Conservation (phyloP, 2,888 invertebrate species). For the Scaptomyza caliginosa region DNA sequence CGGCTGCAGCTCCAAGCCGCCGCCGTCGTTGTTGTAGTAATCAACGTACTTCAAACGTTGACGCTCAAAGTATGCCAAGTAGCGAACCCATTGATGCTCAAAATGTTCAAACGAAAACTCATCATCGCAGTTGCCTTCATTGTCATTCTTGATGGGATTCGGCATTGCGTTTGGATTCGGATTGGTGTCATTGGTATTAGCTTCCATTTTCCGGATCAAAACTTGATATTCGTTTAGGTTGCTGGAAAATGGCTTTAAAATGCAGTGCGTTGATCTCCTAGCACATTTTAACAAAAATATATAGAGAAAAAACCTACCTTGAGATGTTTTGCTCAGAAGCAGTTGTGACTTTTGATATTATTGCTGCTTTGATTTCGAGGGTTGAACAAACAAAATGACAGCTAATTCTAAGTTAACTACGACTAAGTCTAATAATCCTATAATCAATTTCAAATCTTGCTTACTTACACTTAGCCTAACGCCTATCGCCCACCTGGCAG, state of each 20-base stretch:
- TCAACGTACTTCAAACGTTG: constrained; percentile 8
- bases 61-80: constrained; percentile 27
- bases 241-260: background rate
- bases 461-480: no score
- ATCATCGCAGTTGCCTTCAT: constrained; percentile 4
- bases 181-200: background rate
- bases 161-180: background rate
- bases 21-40: constrained; percentile 3
- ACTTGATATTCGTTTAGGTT: background rate
- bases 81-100: constrained; percentile 33
- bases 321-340: no score
- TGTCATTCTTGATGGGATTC: background rate
- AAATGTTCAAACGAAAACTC: constrained; percentile 34
- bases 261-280: no score
- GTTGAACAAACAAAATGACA: no score
- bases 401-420: no score
- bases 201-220: background rate
- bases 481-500: background rate
- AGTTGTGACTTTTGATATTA: no score
- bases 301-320: no score
- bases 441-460: no score
- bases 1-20: background rate
- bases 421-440: no score
- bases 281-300: no score
- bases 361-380: no score